Evolutionary conservation across 1,140 invertebrate genomes (phyloP).

Genomic region (Tyrophagus putrescentiae): DNA sequence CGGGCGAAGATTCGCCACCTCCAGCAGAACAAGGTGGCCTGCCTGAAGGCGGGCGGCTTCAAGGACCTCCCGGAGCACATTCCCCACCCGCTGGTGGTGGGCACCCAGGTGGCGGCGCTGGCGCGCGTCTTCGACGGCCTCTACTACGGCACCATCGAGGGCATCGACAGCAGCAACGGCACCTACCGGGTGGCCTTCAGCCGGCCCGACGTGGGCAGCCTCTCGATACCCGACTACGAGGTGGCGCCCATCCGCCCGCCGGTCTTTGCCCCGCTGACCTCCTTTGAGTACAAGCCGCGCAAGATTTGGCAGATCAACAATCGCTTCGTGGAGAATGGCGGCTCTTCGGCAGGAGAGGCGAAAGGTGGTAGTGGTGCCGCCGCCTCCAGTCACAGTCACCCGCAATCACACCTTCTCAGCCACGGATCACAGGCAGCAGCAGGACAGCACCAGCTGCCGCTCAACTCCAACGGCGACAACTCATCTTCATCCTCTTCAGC

Average conservation of each 20-base stretch:
- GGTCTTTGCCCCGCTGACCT: conserved; percentile 72
- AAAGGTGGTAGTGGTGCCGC: background rate
- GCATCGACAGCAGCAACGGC: conserved; percentile 89
- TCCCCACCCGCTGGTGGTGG: conserved; percentile 85
- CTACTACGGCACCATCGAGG: conserved; percentile 89
- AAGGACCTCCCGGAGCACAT: conserved; percentile 91
- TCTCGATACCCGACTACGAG: conserved; percentile 92
- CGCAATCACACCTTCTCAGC: background rate
- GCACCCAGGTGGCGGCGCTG: conserved; percentile 74
- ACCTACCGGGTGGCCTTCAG: conserved; percentile 97
- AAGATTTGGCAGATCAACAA: conserved; percentile 34
- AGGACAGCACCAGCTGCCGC: too few species aligned
- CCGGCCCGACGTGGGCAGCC: conserved; percentile 74
- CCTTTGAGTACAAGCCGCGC: conserved; percentile 64
- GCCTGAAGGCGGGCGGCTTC: conserved; percentile 51
- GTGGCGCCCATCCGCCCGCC: conserved; percentile 79
- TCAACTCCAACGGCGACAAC: too few species aligned
- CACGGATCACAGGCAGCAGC: background rate
- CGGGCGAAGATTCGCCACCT: conserved; percentile 78
- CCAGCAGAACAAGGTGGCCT: conserved; percentile 80
- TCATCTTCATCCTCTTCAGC: too few species aligned
- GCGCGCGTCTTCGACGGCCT: conserved; percentile 85
- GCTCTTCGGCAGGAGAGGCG: conserved; percentile 1
- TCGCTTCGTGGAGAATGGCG: conserved; percentile 21
- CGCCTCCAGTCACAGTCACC: background rate